These are phyloP conservation scores for Actinemys pallida DNA, from an alignment of 2,113 vertebrate genomes.

Conservation along the genomic window DNA sequence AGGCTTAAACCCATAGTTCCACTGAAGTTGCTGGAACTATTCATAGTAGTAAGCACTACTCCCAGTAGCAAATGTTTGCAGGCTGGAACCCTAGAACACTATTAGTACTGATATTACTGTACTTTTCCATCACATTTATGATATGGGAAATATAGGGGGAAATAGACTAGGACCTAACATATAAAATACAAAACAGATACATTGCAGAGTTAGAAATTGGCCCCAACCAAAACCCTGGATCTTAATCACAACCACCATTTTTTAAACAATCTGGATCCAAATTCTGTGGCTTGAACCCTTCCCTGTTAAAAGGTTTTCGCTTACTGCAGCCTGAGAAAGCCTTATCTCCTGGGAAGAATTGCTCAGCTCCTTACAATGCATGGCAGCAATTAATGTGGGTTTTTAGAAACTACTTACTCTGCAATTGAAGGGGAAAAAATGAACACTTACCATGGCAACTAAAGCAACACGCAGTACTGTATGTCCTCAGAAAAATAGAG, in stretches of 20 bases:
- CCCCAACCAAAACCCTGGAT: background rate
- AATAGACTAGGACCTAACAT: background rate
- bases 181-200: rapidly evolving
- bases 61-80: background rate
- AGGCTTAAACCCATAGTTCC: background rate
- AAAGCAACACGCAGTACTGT: rapidly evolving
- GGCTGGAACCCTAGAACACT: background rate
- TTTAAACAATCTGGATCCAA: background rate
- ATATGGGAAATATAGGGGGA: background rate
- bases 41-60: background rate
- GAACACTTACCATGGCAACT: background rate
- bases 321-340: background rate
- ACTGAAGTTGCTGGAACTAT: background rate
- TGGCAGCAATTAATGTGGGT: background rate
- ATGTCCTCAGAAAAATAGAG: background rate
- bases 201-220: background rate
- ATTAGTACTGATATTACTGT: background rate
- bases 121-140: background rate
- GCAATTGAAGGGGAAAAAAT: background rate
- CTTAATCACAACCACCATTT: rapidly evolving
- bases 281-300: rapidly evolving
- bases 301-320: rapidly evolving
- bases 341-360: rapidly evolving
- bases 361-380: background rate
- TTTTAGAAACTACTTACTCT: background rate